Evolutionary conservation across 2,797 vertebrate species (phyloP).

Genomic region (Rachycentron canadum): DNA sequence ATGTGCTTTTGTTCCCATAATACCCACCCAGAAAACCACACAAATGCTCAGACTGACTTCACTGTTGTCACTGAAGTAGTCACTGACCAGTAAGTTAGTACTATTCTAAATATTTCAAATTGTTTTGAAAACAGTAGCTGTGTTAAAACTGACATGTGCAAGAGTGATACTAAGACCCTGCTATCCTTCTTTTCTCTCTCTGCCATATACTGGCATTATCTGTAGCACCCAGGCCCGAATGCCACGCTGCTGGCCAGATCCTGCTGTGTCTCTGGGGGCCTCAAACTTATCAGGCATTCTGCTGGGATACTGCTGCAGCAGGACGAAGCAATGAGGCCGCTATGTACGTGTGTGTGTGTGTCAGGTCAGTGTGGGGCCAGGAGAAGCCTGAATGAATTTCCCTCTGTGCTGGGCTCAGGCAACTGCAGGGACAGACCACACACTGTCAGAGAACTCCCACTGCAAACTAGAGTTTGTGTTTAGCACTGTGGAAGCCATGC

Average conservation of each 20-base stretch:
- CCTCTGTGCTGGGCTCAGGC: conserved; percentile 33
- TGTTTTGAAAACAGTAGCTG: background rate
- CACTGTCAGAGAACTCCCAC: conserved; percentile 36
- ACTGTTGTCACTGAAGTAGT: background rate
- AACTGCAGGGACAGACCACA: conserved; percentile 47
- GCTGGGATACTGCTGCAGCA: conserved; percentile 67
- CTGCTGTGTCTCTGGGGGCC: conserved; percentile 55
- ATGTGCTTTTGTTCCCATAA: background rate
- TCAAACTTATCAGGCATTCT: conserved; percentile 71
- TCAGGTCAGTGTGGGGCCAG: conserved; percentile 36
- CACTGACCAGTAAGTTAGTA: background rate
- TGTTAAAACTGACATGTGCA: background rate
- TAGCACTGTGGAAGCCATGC: conserved; percentile 22
- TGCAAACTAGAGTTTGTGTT: conserved; percentile 27
- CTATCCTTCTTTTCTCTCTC: conserved; percentile 21
- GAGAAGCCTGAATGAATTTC: conserved; percentile 57
- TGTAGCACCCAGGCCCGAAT: conserved; percentile 59
- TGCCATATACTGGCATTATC: conserved; percentile 53
- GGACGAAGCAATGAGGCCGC: conserved; percentile 41
- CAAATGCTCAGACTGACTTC: background rate
- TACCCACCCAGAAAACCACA: background rate
- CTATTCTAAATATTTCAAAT: background rate
- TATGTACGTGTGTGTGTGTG: conserved; percentile 26
- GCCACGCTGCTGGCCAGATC: conserved; percentile 56
- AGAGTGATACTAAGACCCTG: conserved; percentile 21